Evolutionary conservation across 2,888 invertebrate species (phyloP).

Genomic region (Clanis bilineata): DNA sequence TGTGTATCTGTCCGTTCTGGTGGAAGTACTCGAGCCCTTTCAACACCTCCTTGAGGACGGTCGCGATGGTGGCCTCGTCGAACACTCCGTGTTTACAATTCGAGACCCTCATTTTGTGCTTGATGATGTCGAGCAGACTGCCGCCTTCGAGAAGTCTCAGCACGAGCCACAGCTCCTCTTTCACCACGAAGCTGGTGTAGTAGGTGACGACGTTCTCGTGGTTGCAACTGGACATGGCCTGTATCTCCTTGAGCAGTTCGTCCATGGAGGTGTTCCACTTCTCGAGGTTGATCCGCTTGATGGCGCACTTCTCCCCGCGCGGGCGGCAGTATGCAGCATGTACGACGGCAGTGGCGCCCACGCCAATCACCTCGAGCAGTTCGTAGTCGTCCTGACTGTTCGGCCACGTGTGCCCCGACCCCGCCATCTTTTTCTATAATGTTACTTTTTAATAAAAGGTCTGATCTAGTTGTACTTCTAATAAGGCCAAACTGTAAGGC

Average conservation of each 20-base stretch:
- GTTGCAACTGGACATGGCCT: slow-evolving; percentile 99
- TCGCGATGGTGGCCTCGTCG: slow-evolving; percentile 99
- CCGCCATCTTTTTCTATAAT: slow-evolving; percentile 47
- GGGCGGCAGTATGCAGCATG: slow-evolving; percentile 97
- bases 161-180: slow-evolving; percentile 99
- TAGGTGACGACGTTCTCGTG: slow-evolving; percentile 99
- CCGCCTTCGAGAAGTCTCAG: slow-evolving; percentile 97
- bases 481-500: slow-evolving; percentile 62
- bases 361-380: slow-evolving; percentile 96
- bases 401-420: slow-evolving; percentile 87
- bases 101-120: slow-evolving; percentile 95
- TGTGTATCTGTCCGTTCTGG: slow-evolving; percentile 97
- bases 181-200: slow-evolving; percentile 99
- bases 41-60: slow-evolving; percentile 97
- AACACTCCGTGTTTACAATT: slow-evolving; percentile 98
- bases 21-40: slow-evolving; percentile 99
- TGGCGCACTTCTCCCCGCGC: slow-evolving; percentile 98
- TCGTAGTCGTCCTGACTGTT: slow-evolving; percentile 97
- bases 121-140: slow-evolving; percentile 94
- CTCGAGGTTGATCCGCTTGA: slow-evolving; percentile 99
- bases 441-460: slow-evolving; percentile 65
- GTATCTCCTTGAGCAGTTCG: slow-evolving; percentile 94
- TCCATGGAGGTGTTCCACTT: slow-evolving; percentile 99
- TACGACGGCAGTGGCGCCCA: slow-evolving; percentile 99
- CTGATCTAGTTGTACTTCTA: slow-evolving; percentile 43